Conservation (phyloP, 2,888 invertebrate species). For the Agelastica alni region DNA sequence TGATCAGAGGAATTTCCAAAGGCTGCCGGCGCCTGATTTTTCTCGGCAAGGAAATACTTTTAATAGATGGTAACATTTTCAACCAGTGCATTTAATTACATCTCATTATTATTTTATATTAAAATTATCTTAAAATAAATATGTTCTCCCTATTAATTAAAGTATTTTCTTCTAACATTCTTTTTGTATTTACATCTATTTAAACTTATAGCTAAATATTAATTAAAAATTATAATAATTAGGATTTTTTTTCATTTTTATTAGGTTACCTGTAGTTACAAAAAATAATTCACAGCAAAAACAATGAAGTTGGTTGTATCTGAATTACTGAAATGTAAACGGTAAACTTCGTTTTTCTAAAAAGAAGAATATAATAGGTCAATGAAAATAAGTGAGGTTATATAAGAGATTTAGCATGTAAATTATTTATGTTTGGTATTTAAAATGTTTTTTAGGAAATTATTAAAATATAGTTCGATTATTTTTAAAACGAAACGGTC, state of each 20-base stretch:
- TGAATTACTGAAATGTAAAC: neutral
- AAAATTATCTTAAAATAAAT: too few relatives aligned
- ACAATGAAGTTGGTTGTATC: neutral
- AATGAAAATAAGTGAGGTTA: neutral
- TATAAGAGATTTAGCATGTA: neutral
- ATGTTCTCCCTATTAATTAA: too few relatives aligned
- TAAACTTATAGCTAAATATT: too few relatives aligned
- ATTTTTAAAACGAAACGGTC: constrained; percentile 7
- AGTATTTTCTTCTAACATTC: too few relatives aligned
- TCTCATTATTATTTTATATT: too few relatives aligned
- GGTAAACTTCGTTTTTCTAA: neutral
- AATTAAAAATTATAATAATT: too few relatives aligned
- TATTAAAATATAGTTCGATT: constrained; percentile 6
- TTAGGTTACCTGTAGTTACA: too few relatives aligned
- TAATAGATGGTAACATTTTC: constrained; percentile 32
- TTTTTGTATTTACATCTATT: too few relatives aligned
- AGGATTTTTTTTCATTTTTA: too few relatives aligned
- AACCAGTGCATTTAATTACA: too few relatives aligned
- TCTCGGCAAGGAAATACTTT: constrained; percentile 20
- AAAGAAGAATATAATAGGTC: constrained; percentile 3
- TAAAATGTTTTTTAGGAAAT: constrained; percentile 18
- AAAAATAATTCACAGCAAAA: neutral
- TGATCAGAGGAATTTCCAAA: constrained; percentile 22
- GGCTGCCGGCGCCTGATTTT: constrained; percentile 19
- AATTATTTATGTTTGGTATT: neutral